Percentiles rank a stretch among this genome's conserved stretches.
Evolutionary conservation across 1,140 invertebrate genomes (phyloP).

Genomic region (Conus ventricosus): DNA sequence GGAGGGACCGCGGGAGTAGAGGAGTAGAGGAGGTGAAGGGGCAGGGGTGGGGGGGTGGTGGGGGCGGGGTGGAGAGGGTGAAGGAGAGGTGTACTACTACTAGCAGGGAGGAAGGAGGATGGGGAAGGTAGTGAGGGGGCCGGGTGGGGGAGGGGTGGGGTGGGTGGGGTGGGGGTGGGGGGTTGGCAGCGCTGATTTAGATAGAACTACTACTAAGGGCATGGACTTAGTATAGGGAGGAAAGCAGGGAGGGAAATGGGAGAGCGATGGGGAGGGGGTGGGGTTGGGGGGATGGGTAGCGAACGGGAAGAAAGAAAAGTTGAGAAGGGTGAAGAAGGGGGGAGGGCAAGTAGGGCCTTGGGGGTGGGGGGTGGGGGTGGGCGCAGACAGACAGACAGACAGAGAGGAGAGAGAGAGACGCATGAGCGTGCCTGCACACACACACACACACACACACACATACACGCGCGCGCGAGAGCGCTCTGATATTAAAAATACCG

Average conservation of each 20-base stretch:
- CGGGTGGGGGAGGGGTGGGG: background rate
- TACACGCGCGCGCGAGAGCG: too few relatives aligned
- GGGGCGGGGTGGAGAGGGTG: background rate
- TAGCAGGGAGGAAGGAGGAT: background rate
- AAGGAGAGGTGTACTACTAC: background rate
- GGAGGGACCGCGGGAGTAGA: background rate
- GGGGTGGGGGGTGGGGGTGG: background rate
- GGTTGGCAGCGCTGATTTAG: background rate
- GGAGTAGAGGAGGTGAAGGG: background rate
- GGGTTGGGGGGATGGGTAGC: too few relatives aligned
- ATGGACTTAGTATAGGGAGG: background rate
- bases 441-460: too few relatives aligned
- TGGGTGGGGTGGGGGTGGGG: background rate
- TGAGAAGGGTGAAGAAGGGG: background rate
- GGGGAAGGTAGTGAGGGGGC: background rate
- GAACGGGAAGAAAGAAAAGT: background rate
- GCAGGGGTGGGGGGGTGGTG: background rate
- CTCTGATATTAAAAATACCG: too few relatives aligned
- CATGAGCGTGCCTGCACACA: too few relatives aligned
- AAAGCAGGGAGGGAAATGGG: background rate
- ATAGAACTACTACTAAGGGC: too few relatives aligned
- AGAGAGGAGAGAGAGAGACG: background rate
- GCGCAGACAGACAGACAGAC: background rate
- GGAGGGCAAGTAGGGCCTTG: background rate
- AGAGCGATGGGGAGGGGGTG: background rate